phyloP scores from a whole-genome alignment of 92 coral and sea anemone genomes.

The Palythoa heliodiscus region DNA sequence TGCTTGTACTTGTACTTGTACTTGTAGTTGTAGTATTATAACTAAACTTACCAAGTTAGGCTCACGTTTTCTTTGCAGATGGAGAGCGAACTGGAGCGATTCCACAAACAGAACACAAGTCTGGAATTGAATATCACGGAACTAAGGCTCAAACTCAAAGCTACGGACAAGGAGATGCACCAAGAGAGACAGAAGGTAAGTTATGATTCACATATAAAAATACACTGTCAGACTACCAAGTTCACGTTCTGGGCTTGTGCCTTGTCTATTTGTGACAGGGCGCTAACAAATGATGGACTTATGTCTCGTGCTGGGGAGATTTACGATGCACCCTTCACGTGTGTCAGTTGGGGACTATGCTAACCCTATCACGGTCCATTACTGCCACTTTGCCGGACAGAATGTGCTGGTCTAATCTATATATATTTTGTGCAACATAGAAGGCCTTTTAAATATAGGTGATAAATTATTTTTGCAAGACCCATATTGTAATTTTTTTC shows the following conservation, averaged over 20 bases:
- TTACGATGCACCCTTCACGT: no score
- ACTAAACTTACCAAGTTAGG: not conserved
- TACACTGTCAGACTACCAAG: not conserved
- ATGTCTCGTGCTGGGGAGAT: no score
- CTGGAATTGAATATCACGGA: slow-evolving; percentile 94
- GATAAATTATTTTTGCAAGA: not conserved
- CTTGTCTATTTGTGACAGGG: not conserved
- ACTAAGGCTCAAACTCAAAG: slow-evolving; percentile 90
- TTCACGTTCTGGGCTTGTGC: not conserved
- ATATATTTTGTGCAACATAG: no score
- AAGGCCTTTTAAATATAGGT: no score
- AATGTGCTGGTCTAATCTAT: no score
- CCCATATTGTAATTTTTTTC: not conserved
- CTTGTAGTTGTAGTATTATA: not conserved
- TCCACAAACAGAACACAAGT: slow-evolving; percentile 98
- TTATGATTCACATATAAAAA: not conserved
- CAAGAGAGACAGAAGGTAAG: slow-evolving; percentile 93
- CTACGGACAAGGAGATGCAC: slow-evolving; percentile 99
- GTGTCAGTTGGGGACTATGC: no score
- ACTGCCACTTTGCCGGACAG: no score
- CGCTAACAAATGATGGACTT: no score
- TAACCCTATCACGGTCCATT: no score
- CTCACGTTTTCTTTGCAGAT: slow-evolving; percentile 58
- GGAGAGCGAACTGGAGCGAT: slow-evolving; percentile 98
- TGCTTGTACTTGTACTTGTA: not conserved